Percentiles rank a stretch among this genome's conserved stretches.
Evolutionary conservation across 1,140 invertebrate species (phyloP).

Genomic region (Holotrichia oblita): DNA sequence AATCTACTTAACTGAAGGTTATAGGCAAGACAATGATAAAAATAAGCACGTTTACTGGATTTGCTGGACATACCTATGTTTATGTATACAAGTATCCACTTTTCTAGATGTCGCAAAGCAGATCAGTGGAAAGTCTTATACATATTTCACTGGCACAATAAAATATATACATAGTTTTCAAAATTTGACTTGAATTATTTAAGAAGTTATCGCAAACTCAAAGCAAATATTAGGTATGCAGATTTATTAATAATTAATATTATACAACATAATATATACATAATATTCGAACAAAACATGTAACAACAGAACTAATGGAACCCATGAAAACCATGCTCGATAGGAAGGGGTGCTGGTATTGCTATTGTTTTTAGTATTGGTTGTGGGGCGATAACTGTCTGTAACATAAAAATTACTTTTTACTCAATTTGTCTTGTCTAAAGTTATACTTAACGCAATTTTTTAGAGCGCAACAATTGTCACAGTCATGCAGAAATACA

Average conservation of each 20-base stretch:
- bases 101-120: no score
- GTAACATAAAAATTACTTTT: slow-evolving; percentile 29
- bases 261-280: slow-evolving; percentile 17
- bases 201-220: no score
- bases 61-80: no score
- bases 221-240: slow-evolving; percentile 29
- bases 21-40: no score
- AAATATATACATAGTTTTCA: no score
- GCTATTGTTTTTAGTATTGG: slow-evolving; percentile 45
- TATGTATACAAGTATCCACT: no score
- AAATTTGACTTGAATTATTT: no score
- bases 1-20: no score
- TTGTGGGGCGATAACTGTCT: slow-evolving; percentile 45
- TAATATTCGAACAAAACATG: not conserved
- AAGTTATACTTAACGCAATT: no score
- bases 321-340: slow-evolving; percentile 39
- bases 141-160: not conserved
- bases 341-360: slow-evolving; percentile 35
- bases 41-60: no score
- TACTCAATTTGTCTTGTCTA: slow-evolving; percentile 15
- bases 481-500: not conserved
- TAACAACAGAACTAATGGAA: slow-evolving; percentile 6
- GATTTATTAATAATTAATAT: slow-evolving; percentile 37
- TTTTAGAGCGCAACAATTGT: not conserved
- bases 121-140: no score